Evolutionary conservation across 2,888 invertebrate genomes (phyloP).

Genomic region (Synergus laeviventris): DNA sequence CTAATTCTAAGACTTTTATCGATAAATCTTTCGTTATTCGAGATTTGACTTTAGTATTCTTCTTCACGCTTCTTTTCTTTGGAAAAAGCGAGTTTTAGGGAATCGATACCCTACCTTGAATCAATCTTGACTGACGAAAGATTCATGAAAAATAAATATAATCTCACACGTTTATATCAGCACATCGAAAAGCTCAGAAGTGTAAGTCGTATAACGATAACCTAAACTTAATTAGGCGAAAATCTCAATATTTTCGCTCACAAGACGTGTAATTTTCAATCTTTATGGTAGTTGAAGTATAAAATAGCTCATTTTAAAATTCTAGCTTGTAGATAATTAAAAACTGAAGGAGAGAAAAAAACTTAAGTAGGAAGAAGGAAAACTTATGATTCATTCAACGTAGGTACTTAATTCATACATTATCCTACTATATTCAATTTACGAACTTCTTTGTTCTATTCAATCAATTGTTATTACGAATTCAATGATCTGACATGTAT

Average conservation of each 20-base stretch:
- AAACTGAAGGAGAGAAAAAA: conserved; percentile 1
- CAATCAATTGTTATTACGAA: conserved; percentile 13
- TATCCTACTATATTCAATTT: conserved; percentile 25
- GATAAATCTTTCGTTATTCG: conserved; percentile 1
- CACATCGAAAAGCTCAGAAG: conserved; percentile 37
- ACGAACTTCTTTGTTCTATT: conserved; percentile 31
- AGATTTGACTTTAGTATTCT: not conserved
- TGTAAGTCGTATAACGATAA: conserved; percentile 22
- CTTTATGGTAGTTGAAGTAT: conserved; percentile 25
- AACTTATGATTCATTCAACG: conserved; percentile 24
- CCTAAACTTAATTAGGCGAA: not conserved
- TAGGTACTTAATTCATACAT: conserved; percentile 8
- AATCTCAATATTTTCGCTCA: conserved; percentile 14
- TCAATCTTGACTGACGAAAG: conserved; percentile 2
- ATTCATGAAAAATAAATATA: conserved; percentile 13
- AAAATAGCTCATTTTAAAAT: conserved; percentile 27
- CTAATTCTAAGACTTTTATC: conserved; percentile 5
- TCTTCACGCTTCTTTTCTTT: no score
- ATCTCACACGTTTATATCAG: conserved; percentile 23
- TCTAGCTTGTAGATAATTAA: not conserved
- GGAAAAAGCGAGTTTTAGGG: no score
- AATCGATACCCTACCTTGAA: no score
- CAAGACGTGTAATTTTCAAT: conserved; percentile 30
- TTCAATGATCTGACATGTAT: conserved; percentile 22
- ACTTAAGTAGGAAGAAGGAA: not conserved